Evolutionary conservation across 2,888 invertebrate species (phyloP), one percentile per base, ranked within the genome.

Genomic region (Troilus luridus): DNA sequence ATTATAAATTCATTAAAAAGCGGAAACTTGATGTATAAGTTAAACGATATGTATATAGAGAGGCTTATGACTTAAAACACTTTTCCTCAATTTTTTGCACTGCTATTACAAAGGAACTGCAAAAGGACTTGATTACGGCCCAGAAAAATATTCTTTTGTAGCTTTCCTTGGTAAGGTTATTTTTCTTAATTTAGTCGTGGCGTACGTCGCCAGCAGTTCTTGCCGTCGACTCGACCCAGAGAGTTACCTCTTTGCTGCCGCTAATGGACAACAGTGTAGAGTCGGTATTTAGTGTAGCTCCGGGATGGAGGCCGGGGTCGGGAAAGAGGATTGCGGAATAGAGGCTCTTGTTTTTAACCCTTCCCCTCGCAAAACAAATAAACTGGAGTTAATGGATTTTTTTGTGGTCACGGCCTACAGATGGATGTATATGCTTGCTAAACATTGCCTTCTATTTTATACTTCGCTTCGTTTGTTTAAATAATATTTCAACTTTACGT

Each of bases 311-410:
- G 72, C 8, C 1, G 27, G 17, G 17, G 5, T 11, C 14, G 24
- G 14, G 67, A 7, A 41, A 41, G 41, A 19, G 72, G 72, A 77
- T 77, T 77, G 72, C 41, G 72, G 41, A 41, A 77, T 41, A 77
- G 72, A 41, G 7, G 72, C 14, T 10, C 67, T 67, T 67, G 67
- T 77, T 77, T 77, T 77, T 85, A 85, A 56, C 85, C 85, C 14
- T 85, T 21, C 11, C 81, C 54, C 85, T 58, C 85, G 56, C 21
- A 85, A 85, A 85, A 85, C 85, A 85, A 85, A 85, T 85, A 85
- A 85, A 85, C 56, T 85, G 85, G 85, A 85, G 85, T 85, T 85
- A 85, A 85, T 85, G 85, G 85, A 85, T 85, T 85, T 85, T 67
- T 85, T 85, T 58, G 85, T 58, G 56, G 85, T 85, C 56, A 58